Base-by-base conservation (phyloP, 2,888 invertebrate species). In the Megastigmus dorsalis region DNA sequence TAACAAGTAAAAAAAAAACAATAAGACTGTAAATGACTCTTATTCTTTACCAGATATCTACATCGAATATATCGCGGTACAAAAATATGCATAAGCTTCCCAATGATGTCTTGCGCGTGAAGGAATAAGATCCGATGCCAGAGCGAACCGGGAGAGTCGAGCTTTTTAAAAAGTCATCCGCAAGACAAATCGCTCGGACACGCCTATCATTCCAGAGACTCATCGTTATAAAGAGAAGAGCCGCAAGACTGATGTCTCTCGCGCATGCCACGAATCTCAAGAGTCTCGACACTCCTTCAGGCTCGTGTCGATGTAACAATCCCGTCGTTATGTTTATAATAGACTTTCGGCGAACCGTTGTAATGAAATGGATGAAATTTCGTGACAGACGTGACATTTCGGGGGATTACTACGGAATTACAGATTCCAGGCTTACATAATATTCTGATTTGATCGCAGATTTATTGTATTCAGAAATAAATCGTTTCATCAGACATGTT, bases 181-280 rank as follows among this genome's bases (percentile, higher is more conserved):
- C 52, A 74, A 82, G 83, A 85, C 79, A 86, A 85, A 86, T 86
- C 75, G 81, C 77, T 70, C 75, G 80, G 76, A 83, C 83, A 82
- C 79, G 81, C 74, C 76, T 66, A 79, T 79, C 77, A 79, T 78
- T 73, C 13, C 50, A 45, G 54, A 20, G 66, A 60, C 75, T 67
- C 73, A 74, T 80, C 78, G 75, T 79, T 65, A 71, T 75, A 80
- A 78, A 78, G 69, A 77, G 77, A 71, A 78, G 78, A 60, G 60
- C 77, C 52, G 52, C 57, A 70, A 80, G 84, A 85, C 79, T 82
- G 84, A 84, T 85, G 83, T 81, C 77, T 76, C 65, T 62, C 67
- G 66, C 75, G 81, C 85, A 82, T 83, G 85, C 81, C 81, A 60
- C 62, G 88, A 86, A 86, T 87, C 81, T 82, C 80, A 82, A 85